phyloP scores from a whole-genome alignment of 2,113 vertebrate genomes.

The Gavialis gangeticus region DNA sequence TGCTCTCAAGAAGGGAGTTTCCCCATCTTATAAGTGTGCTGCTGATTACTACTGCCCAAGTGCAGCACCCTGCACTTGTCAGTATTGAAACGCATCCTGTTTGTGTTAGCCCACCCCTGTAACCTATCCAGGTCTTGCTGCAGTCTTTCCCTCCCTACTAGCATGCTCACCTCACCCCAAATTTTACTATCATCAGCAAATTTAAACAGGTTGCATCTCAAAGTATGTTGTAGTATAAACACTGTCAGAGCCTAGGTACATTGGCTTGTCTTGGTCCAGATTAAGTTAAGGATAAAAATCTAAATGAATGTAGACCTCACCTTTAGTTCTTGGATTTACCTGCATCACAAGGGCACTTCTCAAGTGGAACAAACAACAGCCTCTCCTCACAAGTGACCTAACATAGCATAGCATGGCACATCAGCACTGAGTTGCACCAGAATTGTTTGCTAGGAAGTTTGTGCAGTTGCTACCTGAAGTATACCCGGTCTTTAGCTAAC shows the following conservation, averaged over 20 bases:
- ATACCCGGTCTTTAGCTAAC: background rate
- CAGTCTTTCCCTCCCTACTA: no score
- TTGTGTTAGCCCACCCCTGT: no score
- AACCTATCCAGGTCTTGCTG: no score
- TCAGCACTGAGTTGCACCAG: background rate
- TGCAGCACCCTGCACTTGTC: no score
- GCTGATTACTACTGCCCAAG: no score
- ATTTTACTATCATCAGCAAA: no score
- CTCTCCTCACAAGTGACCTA: background rate
- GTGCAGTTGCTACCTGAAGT: constrained; percentile 14
- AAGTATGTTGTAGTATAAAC: no score
- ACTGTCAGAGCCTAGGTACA: background rate
- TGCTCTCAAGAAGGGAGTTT: no score
- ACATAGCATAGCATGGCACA: background rate
- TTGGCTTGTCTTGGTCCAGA: background rate
- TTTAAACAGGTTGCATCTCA: no score
- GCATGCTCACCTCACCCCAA: no score
- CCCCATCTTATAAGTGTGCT: no score
- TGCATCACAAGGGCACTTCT: background rate
- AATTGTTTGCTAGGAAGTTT: background rate
- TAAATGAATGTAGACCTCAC: background rate
- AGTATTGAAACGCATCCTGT: no score
- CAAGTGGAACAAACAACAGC: background rate
- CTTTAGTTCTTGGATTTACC: background rate
- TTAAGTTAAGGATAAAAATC: background rate